Evolutionary conservation across 2,113 vertebrate species (phyloP).

Genomic region (Anthoscopus minutus): DNA sequence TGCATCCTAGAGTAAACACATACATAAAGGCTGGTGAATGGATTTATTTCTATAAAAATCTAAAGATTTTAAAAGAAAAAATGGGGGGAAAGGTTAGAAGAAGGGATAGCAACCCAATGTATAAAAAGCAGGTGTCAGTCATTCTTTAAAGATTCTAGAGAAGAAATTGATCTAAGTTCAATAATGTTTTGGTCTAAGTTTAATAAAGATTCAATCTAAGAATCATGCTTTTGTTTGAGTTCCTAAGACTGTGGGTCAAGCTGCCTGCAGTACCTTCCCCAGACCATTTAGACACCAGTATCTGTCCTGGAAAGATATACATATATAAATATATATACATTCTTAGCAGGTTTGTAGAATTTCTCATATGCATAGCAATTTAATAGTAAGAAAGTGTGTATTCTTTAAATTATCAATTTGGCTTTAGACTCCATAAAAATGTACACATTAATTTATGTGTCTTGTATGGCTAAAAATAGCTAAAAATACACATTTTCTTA

Average conservation of each 20-base stretch:
- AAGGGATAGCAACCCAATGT: background rate
- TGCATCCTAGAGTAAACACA: background rate
- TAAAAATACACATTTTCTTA: too few species aligned
- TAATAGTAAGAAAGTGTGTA: background rate
- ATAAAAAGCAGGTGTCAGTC: background rate
- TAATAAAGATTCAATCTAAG: background rate
- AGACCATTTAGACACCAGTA: background rate
- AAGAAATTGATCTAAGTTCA: background rate
- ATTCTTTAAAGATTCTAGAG: background rate
- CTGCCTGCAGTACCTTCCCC: background rate
- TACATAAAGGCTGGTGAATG: background rate
- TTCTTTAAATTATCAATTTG: background rate
- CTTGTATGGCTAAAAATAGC: background rate
- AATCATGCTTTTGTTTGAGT: background rate
- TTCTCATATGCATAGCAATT: background rate
- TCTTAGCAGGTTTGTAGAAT: background rate
- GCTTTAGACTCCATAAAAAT: background rate
- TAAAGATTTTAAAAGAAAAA: background rate
- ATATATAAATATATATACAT: too few species aligned
- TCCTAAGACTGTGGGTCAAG: background rate
- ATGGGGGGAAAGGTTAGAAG: background rate
- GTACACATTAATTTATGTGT: background rate
- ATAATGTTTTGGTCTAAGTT: background rate
- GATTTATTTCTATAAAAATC: background rate
- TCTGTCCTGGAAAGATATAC: background rate